phyloP scores from a whole-genome alignment of 23 tunicate genomes.

The Oikopleura dioica region DNA sequence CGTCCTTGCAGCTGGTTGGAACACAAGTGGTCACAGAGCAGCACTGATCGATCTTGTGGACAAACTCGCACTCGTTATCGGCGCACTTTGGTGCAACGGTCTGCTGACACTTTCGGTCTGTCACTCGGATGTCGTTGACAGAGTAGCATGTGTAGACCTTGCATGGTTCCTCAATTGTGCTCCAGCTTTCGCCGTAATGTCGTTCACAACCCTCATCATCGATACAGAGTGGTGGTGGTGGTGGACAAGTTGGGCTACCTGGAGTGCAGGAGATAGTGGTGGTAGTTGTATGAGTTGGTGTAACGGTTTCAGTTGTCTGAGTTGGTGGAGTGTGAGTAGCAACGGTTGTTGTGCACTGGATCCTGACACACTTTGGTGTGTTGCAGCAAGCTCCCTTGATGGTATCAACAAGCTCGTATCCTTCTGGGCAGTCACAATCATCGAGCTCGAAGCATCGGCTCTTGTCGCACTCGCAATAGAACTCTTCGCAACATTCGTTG shows the following conservation, averaged over 20 bases:
- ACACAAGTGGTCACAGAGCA: conserved; percentile 32
- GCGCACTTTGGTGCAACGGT: background rate
- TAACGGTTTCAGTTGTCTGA: background rate
- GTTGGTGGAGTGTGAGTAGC: background rate
- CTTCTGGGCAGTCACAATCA: conserved; percentile 27
- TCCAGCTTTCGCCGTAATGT: conserved; percentile 7
- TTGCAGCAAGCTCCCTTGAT: background rate
- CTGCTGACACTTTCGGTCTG: background rate
- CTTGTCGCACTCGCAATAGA: conserved; percentile 28
- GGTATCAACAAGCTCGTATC: conserved; percentile 15
- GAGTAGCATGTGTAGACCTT: background rate
- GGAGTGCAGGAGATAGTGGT: background rate
- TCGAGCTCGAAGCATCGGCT: conserved; percentile 30
- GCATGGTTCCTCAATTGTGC: background rate
- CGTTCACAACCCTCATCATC: background rate
- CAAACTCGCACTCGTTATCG: conserved; percentile 1
- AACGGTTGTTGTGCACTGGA: background rate
- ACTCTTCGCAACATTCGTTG: conserved; percentile 24
- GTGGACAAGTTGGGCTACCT: background rate
- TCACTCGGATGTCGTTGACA: conserved; percentile 5
- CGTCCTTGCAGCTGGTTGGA: background rate
- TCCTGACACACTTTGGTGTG: background rate
- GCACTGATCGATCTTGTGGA: conserved; percentile 23
- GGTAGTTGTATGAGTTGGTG: background rate
- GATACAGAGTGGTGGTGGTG: conserved; percentile 1